Base-by-base conservation (phyloP, 2,888 invertebrate species). In the Drosophila vallismaia region DNA sequence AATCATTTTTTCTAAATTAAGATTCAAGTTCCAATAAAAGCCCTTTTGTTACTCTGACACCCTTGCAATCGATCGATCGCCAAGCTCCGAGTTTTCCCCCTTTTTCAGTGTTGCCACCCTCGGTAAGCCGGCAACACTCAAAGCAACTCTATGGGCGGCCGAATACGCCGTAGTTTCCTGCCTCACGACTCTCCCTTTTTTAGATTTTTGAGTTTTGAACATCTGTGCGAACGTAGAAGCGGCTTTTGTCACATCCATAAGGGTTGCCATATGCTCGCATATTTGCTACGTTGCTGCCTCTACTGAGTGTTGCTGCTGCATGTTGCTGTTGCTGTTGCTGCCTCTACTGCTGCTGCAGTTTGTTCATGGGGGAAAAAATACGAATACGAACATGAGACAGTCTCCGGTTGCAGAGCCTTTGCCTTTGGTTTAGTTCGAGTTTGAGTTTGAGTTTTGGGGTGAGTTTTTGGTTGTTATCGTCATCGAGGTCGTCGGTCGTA, bases 391-490 rank as follows among this genome's bases (percentile, higher is more conserved):
- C 38, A 60, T 19, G 48, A 66, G 45, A 56, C 51, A 52, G 51
- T 42, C 45, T 36, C 52, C 44, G 52, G 51, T 45, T 42, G 51
- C 28, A 38, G 49, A 26, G 40, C 29, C 51, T 24, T 44, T 42
- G 28, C 29, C 14, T 38, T 28, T 14, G 12, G 12, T 12, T 36
- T 9, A 4, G 36, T 14, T 8, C 6, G 40, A 12, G 7, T 40
- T 8, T 53, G 60, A 19, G 19, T 19, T 19, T 74, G 74, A 87
- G 82, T 26, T 54, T 81, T 74, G 74, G 82, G 82, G 82, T 82
- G 87, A 86, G 87, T 82, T 82, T 86, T 80, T 74, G 60, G 62
- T 64, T 87, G 87, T 87, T 82, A 82, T 82, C 82, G 82, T 87
- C 82, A 82, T 82, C 82, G 82, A 86, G 87, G 85, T 87, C 79